Evolutionary conservation across 2,797 vertebrate genomes (phyloP).

Genomic region (Hydrocynus forskahlii): DNA sequence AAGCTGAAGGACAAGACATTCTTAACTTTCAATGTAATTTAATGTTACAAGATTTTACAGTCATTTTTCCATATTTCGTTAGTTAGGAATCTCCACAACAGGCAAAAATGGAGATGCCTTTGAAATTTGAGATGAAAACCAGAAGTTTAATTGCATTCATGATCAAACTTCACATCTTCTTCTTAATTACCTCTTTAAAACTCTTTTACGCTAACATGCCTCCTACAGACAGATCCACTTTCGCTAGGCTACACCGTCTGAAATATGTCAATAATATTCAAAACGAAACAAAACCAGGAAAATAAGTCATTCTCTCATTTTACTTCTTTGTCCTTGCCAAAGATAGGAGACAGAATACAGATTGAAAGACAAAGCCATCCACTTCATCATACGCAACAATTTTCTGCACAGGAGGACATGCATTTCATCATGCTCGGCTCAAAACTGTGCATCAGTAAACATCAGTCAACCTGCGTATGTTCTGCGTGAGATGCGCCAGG

Average conservation of each 20-base stretch:
- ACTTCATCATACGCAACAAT: constrained; percentile 45
- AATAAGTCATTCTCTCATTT: neutral
- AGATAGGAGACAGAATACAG: constrained; percentile 11
- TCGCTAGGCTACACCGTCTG: constrained; percentile 20
- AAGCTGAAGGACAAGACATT: too few species aligned
- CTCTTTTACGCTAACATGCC: neutral
- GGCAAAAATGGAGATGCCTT: too few species aligned
- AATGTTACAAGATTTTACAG: too few species aligned
- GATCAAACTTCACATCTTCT: too few species aligned
- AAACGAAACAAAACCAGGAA: neutral
- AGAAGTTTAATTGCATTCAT: too few species aligned
- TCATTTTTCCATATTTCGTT: too few species aligned
- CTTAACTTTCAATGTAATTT: too few species aligned
- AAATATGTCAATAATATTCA: constrained; percentile 24
- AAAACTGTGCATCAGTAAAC: constrained; percentile 21
- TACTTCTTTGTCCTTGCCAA: neutral
- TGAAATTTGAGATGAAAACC: too few species aligned
- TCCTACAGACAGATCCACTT: constrained; percentile 12
- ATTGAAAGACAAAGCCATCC: constrained; percentile 39
- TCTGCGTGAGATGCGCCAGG: constrained; percentile 12
- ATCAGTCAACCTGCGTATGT: constrained; percentile 40
- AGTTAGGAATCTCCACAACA: too few species aligned
- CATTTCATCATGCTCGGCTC: constrained; percentile 38
- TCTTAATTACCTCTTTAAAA: too few species aligned
- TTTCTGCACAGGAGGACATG: constrained; percentile 18